A percentile compares a stretch with the other conserved stretches of the same genome.
phyloP scores from a whole-genome alignment of 2,888 invertebrate species.

The Sinelater perroti region DNA sequence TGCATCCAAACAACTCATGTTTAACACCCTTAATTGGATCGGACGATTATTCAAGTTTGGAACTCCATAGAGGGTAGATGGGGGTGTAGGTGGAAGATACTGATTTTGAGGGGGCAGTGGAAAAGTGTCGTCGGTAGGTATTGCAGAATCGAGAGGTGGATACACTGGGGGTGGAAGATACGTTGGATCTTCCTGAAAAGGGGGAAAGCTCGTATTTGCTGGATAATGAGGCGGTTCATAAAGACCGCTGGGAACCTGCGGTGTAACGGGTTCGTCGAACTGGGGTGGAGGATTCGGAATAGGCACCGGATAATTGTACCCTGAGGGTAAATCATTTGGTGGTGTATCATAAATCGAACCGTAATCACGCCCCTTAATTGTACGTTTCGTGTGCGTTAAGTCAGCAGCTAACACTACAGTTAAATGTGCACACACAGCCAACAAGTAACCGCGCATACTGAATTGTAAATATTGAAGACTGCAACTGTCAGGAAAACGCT shows the following conservation, averaged over 20 bases:
- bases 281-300: slow-evolving; percentile 45
- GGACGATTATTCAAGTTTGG: slow-evolving; percentile 29
- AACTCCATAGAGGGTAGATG: slow-evolving; percentile 26
- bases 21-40: slow-evolving; percentile 48
- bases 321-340: slow-evolving; percentile 20
- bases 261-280: slow-evolving; percentile 47
- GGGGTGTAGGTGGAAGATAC: slow-evolving; percentile 43
- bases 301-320: slow-evolving; percentile 47
- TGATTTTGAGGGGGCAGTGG: slow-evolving; percentile 17
- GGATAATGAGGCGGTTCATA: slow-evolving; percentile 42
- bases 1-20: slow-evolving; percentile 56
- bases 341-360: slow-evolving; percentile 20
- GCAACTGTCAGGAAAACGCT: neutral
- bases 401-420: neutral
- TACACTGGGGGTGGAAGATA: slow-evolving; percentile 46
- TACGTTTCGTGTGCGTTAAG: slow-evolving; percentile 13
- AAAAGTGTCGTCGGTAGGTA: slow-evolving; percentile 30
- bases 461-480: too few relatives aligned
- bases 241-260: slow-evolving; percentile 16
- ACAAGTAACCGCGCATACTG: neutral
- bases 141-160: slow-evolving; percentile 43
- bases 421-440: neutral
- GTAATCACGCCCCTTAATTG: slow-evolving; percentile 9
- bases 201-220: slow-evolving; percentile 37
- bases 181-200: slow-evolving; percentile 42